Conservation (phyloP, 2,888 invertebrate genomes). For the Philereme transversata region DNA sequence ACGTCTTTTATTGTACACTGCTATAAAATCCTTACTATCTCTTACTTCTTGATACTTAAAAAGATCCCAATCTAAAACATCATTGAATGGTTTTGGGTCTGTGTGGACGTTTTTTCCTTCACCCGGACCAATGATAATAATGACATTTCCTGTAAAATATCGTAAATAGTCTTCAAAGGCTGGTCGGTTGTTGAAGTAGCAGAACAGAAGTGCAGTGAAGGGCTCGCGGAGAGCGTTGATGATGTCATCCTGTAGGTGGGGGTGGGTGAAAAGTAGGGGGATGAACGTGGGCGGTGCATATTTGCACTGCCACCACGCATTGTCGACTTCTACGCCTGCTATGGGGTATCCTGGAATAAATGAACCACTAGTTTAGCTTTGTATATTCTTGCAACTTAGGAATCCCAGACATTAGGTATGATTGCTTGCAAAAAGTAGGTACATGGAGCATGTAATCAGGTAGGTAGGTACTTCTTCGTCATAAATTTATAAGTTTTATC, state of each 20-base stretch:
- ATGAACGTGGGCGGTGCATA: slow-evolving; percentile 90
- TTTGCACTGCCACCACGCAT: slow-evolving; percentile 91
- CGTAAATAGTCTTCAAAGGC: slow-evolving; percentile 88
- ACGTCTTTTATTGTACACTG: slow-evolving; percentile 57
- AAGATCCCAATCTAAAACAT: slow-evolving; percentile 84
- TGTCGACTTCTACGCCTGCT: slow-evolving; percentile 90
- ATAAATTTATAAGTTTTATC: no score
- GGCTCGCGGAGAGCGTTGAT: slow-evolving; percentile 63
- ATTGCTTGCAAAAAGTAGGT: no score
- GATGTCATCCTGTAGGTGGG: slow-evolving; percentile 62
- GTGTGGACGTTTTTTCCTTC: slow-evolving; percentile 86
- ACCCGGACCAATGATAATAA: slow-evolving; percentile 90
- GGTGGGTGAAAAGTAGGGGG: slow-evolving; percentile 82
- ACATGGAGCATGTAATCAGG: no score
- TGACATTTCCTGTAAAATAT: slow-evolving; percentile 84
- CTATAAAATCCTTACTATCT: slow-evolving; percentile 86
- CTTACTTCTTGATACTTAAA: slow-evolving; percentile 83
- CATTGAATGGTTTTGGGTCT: slow-evolving; percentile 87
- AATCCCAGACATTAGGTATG: no score
- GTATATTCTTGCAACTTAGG: background rate
- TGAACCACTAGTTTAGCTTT: background rate
- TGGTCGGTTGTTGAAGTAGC: slow-evolving; percentile 90
- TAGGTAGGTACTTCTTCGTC: no score
- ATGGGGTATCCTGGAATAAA: slow-evolving; percentile 82
- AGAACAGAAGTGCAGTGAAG: slow-evolving; percentile 88